Evolutionary conservation across 2,113 vertebrate genomes (phyloP).

Genomic region (Casuarius casuarius): DNA sequence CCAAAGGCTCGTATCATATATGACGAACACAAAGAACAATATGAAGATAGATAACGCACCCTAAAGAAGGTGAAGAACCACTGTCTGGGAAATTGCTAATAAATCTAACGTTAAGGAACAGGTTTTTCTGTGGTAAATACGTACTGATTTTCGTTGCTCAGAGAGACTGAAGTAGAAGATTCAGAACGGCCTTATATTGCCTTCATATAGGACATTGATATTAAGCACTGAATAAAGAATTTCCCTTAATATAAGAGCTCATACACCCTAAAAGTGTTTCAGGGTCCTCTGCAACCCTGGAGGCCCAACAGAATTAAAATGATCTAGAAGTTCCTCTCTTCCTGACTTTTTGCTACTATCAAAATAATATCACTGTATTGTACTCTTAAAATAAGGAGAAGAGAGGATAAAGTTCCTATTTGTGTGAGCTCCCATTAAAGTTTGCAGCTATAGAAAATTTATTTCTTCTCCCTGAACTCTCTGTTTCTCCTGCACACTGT

Average conservation of each 20-base stretch:
- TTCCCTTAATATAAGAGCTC: not conserved
- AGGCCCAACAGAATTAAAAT: not conserved
- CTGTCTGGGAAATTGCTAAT: not conserved
- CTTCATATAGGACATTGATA: not conserved
- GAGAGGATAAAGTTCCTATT: not conserved
- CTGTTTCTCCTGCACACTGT: not conserved
- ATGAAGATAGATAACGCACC: not conserved
- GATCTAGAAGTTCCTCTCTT: not conserved
- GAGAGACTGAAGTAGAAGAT: not conserved
- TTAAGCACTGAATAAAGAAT: not conserved
- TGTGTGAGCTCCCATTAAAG: not conserved
- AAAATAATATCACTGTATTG: not conserved
- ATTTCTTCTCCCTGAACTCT: not conserved
- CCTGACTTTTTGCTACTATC: not conserved
- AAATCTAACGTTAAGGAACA: not conserved
- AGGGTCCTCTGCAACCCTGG: not conserved
- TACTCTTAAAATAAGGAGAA: not conserved
- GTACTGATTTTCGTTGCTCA: not conserved
- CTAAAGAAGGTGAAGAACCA: not conserved
- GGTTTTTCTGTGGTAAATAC: not conserved
- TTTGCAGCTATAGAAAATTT: not conserved
- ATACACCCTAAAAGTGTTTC: not conserved
- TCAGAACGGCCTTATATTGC: not conserved
- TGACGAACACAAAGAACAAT: not conserved
- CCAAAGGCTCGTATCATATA: not conserved